phyloP scores from a whole-genome alignment of 2,797 vertebrate genomes.

The Sorex maritimensis region DNA sequence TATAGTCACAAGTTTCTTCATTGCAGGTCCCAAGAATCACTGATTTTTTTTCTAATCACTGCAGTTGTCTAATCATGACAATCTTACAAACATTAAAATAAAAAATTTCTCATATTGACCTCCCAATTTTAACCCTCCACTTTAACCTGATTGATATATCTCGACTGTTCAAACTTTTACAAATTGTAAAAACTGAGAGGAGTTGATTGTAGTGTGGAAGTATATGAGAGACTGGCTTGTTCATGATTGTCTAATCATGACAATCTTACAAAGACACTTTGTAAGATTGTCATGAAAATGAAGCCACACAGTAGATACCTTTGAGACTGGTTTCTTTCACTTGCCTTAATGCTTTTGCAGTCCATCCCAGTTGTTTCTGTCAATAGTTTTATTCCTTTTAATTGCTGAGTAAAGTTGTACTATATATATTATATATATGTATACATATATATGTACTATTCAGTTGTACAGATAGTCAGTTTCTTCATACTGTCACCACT shows the following conservation, averaged over 20 bases:
- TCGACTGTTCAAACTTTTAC: slow-evolving; percentile 38
- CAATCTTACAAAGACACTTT: no score
- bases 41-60: background rate
- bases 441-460: background rate
- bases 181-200: slow-evolving; percentile 40
- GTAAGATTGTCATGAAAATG: slow-evolving; percentile 24
- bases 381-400: slow-evolving; percentile 33
- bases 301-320: background rate
- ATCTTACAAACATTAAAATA: slow-evolving; percentile 54
- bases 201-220: slow-evolving; percentile 35
- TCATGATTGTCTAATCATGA: no score
- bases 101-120: background rate
- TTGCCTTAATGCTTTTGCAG: slow-evolving; percentile 19
- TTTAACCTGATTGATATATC: background rate
- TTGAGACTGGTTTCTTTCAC: background rate
- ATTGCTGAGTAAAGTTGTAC: background rate
- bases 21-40: background rate
- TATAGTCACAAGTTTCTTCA: background rate
- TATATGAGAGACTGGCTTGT: slow-evolving; percentile 28
- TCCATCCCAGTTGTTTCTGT: background rate
- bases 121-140: background rate
- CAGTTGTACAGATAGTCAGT: background rate
- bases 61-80: no score
- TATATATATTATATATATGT: no score
- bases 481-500: background rate